Evolutionary conservation across 2,888 invertebrate species (phyloP), one percentile per base, ranked within the genome.

Genomic region (Formica aserva): DNA sequence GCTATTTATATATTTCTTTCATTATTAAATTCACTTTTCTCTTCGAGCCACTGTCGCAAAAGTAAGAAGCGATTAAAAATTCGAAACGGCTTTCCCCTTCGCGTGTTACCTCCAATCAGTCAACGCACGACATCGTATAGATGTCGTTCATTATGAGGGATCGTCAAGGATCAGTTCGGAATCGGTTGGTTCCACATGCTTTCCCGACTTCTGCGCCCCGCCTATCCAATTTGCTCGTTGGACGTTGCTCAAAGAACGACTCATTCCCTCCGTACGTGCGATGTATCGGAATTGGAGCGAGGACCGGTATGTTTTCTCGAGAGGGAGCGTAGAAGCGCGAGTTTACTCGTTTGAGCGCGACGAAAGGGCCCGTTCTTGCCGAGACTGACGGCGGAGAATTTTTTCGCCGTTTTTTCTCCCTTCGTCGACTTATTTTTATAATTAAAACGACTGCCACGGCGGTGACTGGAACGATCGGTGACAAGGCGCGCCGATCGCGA

Each of bases 361-460:
- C 85, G 81, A 86, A 86, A 82, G 77, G 72, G 48, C 76, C 26
- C 72, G 66, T 86, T 86, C 82, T 84, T 84, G 77, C 82, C 22
- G 4, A 3, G 78, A 32, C 38, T 41, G 77, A 41, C 55, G 63
- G 45, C 67, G 71, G n/a, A 9, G 11, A 8, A 60, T 48, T 80
- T 71, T 78, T 71, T 80, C 32, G 60, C 9, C 63, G n/a, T 72
- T 78, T 65, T 82, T 57, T 80, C 60, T 18, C 45, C 29, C 82
- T 8, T 48, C 60, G 45, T 55, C 76, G 55, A 84, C 65, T 80
- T 69, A 74, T 74, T 69, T 82, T 76, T 38, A 41, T 65, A 85
- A 85, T 85, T 83, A 86, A 82, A 75, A 80, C 75, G 41, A 66
- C 60, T 52, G n/a, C 18, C 67, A 62, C 48, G 41, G n/a, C 63